Percentiles rank a stretch among this genome's conserved stretches.
Conservation (phyloP, 2,888 invertebrate species). For the Cactoblastis cactorum region DNA sequence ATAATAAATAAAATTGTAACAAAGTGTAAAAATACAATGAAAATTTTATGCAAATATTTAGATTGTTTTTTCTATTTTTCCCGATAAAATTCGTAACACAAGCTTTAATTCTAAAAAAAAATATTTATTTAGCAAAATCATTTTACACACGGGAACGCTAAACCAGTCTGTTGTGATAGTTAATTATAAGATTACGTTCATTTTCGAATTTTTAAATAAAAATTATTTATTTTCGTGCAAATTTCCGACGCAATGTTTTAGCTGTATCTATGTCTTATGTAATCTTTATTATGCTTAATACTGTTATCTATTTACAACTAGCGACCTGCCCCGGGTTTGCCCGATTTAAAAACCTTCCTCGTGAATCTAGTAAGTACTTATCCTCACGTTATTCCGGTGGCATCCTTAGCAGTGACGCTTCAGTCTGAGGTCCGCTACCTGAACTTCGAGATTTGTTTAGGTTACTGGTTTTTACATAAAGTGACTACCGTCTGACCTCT, state of each 20-base stretch:
- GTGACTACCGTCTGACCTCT: no score
- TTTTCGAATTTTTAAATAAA: slow-evolving; percentile 31
- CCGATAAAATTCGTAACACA: slow-evolving; percentile 36
- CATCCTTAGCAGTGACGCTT: no score
- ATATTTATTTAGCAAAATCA: slow-evolving; percentile 58
- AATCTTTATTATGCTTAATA: slow-evolving; percentile 34
- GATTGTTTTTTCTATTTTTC: neutral
- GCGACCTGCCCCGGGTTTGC: no score
- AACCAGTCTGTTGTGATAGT: slow-evolving; percentile 73
- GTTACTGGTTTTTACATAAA: no score
- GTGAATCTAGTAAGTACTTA: no score
- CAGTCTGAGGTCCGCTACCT: no score
- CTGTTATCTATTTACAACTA: no score
- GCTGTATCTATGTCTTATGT: slow-evolving; percentile 38
- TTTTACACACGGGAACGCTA: slow-evolving; percentile 53
- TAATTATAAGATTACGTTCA: slow-evolving; percentile 57
- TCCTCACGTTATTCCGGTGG: no score
- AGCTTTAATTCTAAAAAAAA: slow-evolving; percentile 59
- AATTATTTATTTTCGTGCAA: slow-evolving; percentile 42
- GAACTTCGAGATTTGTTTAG: no score
- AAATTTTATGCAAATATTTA: neutral
- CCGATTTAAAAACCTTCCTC: no score
- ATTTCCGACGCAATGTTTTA: slow-evolving; percentile 41
- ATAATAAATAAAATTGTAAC: no score
- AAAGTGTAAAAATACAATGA: slow-evolving; percentile 3